phyloP scores from a whole-genome alignment of 2,888 invertebrate genomes.

The Euplagia quadripunctaria region DNA sequence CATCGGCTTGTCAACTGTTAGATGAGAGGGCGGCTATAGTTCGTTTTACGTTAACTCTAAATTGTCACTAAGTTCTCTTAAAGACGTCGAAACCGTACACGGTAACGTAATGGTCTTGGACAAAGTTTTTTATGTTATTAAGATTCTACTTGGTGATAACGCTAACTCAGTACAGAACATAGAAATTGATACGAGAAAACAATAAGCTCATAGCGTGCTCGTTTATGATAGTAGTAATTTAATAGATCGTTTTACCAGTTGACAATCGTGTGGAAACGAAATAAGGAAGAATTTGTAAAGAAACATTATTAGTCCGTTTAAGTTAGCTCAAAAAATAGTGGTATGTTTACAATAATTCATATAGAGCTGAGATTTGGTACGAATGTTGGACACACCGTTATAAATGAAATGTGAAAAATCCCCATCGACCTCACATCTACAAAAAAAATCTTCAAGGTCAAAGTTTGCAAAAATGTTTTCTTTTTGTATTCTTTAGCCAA shows the following conservation, averaged over 20 bases:
- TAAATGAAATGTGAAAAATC: no score
- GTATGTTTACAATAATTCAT: no score
- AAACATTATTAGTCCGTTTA: slow-evolving; percentile 13
- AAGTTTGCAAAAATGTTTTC: no score
- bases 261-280: slow-evolving; percentile 33
- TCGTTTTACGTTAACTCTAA: slow-evolving; percentile 61
- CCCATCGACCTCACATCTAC: no score
- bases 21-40: slow-evolving; percentile 61
- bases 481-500: no score
- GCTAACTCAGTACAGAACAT: slow-evolving; percentile 37
- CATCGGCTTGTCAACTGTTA: slow-evolving; percentile 30
- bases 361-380: no score
- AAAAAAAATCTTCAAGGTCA: no score
- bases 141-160: slow-evolving; percentile 58
- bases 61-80: slow-evolving; percentile 64
- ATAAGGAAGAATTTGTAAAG: slow-evolving; percentile 43
- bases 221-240: slow-evolving; percentile 46
- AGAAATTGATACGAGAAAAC: slow-evolving; percentile 52
- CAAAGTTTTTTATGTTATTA: slow-evolving; percentile 65
- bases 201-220: slow-evolving; percentile 41
- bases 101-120: slow-evolving; percentile 62
- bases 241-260: slow-evolving; percentile 39
- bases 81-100: slow-evolving; percentile 64
- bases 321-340: no score
- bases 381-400: no score